Conservation (phyloP, 2,797 vertebrate genomes). For the Enteromius unitaeniatus region DNA sequence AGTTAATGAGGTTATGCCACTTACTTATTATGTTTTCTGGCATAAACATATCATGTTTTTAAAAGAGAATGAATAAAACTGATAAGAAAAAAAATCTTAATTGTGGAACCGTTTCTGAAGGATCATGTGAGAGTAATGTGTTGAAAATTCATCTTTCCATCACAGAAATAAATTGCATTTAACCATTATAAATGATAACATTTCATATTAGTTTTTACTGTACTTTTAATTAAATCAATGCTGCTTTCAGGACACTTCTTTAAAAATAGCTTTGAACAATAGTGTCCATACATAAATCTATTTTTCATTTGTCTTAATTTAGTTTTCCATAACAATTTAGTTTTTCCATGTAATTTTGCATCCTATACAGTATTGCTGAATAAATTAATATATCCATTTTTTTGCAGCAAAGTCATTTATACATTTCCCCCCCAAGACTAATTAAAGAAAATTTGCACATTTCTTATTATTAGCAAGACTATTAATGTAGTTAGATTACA, state of each 20-base stretch:
- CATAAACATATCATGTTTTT: background rate
- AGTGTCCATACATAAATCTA: background rate
- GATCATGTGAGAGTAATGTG: background rate
- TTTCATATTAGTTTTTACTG: background rate
- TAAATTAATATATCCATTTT: background rate
- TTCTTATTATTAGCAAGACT: background rate
- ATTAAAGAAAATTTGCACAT: background rate
- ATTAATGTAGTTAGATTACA: background rate
- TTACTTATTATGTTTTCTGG: background rate
- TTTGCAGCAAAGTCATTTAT: background rate
- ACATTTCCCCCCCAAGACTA: background rate
- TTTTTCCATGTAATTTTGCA: slow-evolving; percentile 3
- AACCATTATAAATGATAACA: background rate
- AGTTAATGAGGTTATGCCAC: slow-evolving; percentile 1
- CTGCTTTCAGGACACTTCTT: background rate
- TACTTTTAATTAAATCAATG: background rate
- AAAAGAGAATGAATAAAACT: background rate
- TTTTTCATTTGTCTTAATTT: background rate
- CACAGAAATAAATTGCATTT: background rate
- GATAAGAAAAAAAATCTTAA: background rate
- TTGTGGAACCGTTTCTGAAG: background rate
- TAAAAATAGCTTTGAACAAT: background rate
- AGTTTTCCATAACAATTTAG: background rate
- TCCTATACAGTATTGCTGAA: background rate
- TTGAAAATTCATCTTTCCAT: background rate